Percentiles rank a stretch among this genome's conserved stretches.
Conservation (phyloP, 2,888 invertebrate species). For the Athalia circularis region DNA sequence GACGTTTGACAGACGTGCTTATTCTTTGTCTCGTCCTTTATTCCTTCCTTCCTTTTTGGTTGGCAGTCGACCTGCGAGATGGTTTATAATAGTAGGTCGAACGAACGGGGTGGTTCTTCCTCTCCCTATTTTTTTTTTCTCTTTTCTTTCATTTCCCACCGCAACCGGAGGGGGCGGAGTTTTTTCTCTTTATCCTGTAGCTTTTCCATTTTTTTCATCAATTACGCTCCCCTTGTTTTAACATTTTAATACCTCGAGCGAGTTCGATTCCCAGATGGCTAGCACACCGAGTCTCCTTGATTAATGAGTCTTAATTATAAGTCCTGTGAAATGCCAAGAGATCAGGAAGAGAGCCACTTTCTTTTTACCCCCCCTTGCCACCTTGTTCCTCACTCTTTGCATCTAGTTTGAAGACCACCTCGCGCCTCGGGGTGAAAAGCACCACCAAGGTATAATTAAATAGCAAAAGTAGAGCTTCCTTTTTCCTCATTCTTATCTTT, state of each 20-base stretch:
- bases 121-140: not conserved
- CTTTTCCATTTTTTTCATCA: conserved; percentile 45
- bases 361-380: not conserved
- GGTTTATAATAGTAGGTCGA: conserved; percentile 14
- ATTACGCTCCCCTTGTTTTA: conserved; percentile 47
- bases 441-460: conserved; percentile 34
- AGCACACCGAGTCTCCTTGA: conserved; percentile 30
- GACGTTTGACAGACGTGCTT: conserved; percentile 72
- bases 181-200: conserved; percentile 24
- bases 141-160: not conserved
- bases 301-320: conserved; percentile 47
- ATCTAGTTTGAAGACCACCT: not conserved
- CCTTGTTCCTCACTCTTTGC: not conserved
- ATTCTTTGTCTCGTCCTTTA: conserved; percentile 59
- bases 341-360: conserved; percentile 28
- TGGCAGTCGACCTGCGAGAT: not conserved
- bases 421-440: conserved; percentile 6
- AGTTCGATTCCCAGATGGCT: conserved; percentile 48
- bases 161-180: conserved; percentile 1
- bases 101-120: not conserved
- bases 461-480: conserved; percentile 8
- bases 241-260: conserved; percentile 46
- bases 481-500: not conserved
- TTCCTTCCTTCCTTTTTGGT: no score
- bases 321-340: conserved; percentile 40